Conservation (phyloP, 2,797 vertebrate species). For the Sebastes minor region DNA sequence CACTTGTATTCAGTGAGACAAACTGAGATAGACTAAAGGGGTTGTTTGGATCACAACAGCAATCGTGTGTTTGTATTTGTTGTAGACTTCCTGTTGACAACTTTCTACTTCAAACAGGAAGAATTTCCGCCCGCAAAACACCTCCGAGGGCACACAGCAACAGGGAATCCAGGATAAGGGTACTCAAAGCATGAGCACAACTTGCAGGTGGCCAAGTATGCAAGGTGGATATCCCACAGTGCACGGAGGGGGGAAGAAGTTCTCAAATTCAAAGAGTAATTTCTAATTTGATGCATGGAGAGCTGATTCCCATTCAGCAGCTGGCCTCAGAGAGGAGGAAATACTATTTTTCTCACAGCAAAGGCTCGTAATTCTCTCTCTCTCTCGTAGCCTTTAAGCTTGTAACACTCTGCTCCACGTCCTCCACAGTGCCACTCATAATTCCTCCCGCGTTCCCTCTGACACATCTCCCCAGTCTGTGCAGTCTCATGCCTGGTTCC, state of each 20-base stretch:
- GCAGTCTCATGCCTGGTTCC: conserved; percentile 55
- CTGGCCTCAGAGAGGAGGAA: conserved; percentile 25
- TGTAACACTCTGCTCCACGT: conserved; percentile 39
- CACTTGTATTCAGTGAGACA: conserved; percentile 6
- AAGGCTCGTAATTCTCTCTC: conserved; percentile 35
- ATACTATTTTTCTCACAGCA: conserved; percentile 41
- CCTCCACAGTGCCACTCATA: conserved; percentile 41
- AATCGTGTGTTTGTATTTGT: conserved; percentile 21
- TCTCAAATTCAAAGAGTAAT: conserved; percentile 43
- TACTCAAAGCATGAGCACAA: conserved; percentile 13
- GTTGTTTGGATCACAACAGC: conserved; percentile 1
- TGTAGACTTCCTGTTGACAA: conserved; percentile 17
- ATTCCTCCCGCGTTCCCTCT: conserved; percentile 48
- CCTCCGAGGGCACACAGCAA: not conserved
- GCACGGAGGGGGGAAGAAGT: not conserved
- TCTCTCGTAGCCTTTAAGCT: conserved; percentile 29
- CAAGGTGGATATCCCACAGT: conserved; percentile 33
- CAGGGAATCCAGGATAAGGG: conserved; percentile 8
- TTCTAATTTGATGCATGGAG: conserved; percentile 18
- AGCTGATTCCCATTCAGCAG: conserved; percentile 28
- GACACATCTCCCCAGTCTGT: conserved; percentile 45
- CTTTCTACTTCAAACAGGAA: conserved; percentile 5
- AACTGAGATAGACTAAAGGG: not conserved
- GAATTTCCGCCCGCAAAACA: not conserved
- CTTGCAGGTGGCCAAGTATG: conserved; percentile 25